Base-by-base conservation (phyloP, 2,113 vertebrate species). In the Megatriorchis doriae region DNA sequence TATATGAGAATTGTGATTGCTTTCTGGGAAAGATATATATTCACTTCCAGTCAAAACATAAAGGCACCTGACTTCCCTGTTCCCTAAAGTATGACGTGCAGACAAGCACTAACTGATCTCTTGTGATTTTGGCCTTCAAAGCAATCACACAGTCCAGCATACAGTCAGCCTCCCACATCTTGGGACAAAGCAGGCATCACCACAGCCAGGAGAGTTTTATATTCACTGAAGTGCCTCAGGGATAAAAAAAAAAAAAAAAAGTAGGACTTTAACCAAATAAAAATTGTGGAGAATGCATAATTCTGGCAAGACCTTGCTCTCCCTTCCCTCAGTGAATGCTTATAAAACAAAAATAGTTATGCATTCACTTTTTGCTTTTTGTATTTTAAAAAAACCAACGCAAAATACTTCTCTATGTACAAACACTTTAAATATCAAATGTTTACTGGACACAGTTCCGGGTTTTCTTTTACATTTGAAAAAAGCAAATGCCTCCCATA, bases 91-190 rank as follows among this genome's bases (percentile, higher is more conserved):
- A 9, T 1, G 34, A 17, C 6, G 4, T 2, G 34, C 32, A 47
- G 68, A 23, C 62, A 38, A 38, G 13, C 13, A 3, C 18, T 20
- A 34, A 38, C 0, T 0, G 21, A 50, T 81, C 63, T 9, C 0
- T 0, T 11, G 62, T 1, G 10, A 58, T 63, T 89, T 48, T 45
- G 21, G 20, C 31, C 13, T 36, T 62, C 6, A 42, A 53, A 62
- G 7, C 32, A 31, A 3, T 2, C 17, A 3, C 31, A 1, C 38
- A 50, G 29, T 1, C n/a, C 59, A 17, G 48, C 13, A 11, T 6
- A 4, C 53, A 29, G 31, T 2, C 50, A 38, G 61, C 45, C 25
- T 5, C 40, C n/a, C 14, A 1, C 0, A 0, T 5, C 59, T 8
- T 2, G 23, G 58, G 63, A 7, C 38, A 68, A 12, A 15, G 56